Conservation (phyloP, 2,113 vertebrate species). For the Gambusia affinis region DNA sequence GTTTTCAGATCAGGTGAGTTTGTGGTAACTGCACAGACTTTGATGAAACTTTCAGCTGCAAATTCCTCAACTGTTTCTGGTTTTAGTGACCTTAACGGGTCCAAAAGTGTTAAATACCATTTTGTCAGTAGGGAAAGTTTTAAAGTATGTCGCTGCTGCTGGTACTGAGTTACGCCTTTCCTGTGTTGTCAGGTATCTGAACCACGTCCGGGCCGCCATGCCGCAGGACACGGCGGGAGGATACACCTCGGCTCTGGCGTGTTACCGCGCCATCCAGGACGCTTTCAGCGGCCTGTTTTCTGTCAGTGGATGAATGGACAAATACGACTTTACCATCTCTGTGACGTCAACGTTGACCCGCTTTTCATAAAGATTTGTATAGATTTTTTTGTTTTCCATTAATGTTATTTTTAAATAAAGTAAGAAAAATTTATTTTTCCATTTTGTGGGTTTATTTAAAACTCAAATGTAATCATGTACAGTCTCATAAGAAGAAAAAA, state of each 20-base stretch:
- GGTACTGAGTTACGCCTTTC: constrained; percentile 34
- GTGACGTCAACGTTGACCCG: neutral
- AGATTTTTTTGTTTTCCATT: constrained; percentile 43
- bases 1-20: neutral
- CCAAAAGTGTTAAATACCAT: neutral
- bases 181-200: constrained; percentile 88
- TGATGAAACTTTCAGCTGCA: neutral
- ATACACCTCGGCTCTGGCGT: constrained; percentile 91
- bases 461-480: neutral
- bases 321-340: constrained; percentile 1
- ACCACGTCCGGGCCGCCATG: constrained; percentile 89
- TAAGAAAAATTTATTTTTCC: neutral
- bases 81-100: neutral
- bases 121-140: neutral
- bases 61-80: no score
- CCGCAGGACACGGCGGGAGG: constrained; percentile 94
- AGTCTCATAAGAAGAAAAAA: neutral
- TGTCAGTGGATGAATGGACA: constrained; percentile 35
- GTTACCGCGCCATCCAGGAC: constrained; percentile 94
- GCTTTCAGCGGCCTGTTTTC: constrained; percentile 93
- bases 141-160: constrained; percentile 37
- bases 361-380: constrained; percentile 24
- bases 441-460: constrained; percentile 21
- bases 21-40: neutral
- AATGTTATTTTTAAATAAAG: constrained; percentile 54